These are phyloP conservation scores for Salarias fasciatus DNA, from an alignment of 2,797 vertebrate genomes.

Conservation along the genomic window DNA sequence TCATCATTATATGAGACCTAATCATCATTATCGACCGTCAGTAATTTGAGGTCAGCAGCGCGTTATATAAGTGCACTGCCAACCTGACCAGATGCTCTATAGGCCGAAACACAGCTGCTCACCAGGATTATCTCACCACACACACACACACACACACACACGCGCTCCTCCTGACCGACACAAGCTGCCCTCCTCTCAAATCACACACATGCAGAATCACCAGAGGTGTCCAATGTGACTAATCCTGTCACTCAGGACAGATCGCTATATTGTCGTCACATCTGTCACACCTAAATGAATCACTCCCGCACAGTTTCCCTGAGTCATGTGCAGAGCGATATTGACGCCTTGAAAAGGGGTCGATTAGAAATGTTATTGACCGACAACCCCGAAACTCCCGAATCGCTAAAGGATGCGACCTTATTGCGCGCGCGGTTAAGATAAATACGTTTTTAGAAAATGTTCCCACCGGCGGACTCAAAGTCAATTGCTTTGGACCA, in stretches of 20 bases:
- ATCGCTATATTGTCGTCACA: conserved; percentile 58
- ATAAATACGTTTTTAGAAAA: no score
- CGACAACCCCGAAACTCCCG: conserved; percentile 51
- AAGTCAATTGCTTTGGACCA: conserved; percentile 41
- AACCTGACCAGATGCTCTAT: conserved; percentile 70
- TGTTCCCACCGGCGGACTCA: conserved; percentile 38
- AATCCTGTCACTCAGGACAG: conserved; percentile 66
- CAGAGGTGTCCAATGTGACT: conserved; percentile 65
- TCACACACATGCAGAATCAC: conserved; percentile 47
- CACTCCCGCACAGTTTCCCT: conserved; percentile 68
- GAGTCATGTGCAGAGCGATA: conserved; percentile 62
- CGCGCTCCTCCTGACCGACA: conserved; percentile 44
- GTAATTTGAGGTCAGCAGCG: conserved; percentile 62
- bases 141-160: conserved; percentile 23
- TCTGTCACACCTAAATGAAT: conserved; percentile 74
- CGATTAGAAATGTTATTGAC: conserved; percentile 56
- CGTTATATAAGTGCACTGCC: conserved; percentile 60
- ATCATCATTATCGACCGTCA: conserved; percentile 68
- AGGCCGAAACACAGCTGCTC: conserved; percentile 70
- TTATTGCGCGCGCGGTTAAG: no score
- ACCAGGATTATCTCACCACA: conserved; percentile 59
- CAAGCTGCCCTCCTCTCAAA: conserved; percentile 44
- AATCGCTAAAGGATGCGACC: conserved; percentile 44
- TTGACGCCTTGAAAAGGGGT: conserved; percentile 22
- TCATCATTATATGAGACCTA: conserved; percentile 45